Evolutionary conservation across 2,113 vertebrate species (phyloP).

Genomic region (Poecilia latipinna): DNA sequence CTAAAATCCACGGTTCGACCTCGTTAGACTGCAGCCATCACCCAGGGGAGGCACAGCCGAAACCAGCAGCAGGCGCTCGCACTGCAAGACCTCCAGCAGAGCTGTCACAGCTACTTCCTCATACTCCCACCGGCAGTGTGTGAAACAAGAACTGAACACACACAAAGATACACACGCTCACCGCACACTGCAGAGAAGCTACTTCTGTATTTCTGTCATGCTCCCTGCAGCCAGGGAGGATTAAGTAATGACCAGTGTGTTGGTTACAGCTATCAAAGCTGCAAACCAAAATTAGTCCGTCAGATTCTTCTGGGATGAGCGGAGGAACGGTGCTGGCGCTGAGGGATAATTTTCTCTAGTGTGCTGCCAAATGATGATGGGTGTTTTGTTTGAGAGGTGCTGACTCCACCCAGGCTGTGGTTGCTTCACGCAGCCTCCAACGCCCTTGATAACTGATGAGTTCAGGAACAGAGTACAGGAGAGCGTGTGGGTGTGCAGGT

Average conservation of each 20-base stretch:
- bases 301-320: constrained; percentile 8
- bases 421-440: constrained; percentile 44
- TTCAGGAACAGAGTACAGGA: constrained; percentile 20
- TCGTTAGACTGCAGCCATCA: constrained; percentile 60
- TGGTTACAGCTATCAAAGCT: background rate
- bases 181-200: background rate
- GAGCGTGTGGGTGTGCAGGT: background rate
- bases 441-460: constrained; percentile 49
- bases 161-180: constrained; percentile 28
- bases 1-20: constrained; percentile 46
- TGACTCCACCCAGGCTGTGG: constrained; percentile 73
- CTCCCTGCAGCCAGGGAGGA: background rate
- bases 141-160: constrained; percentile 71
- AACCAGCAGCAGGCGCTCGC: constrained; percentile 27
- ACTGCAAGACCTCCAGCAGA: constrained; percentile 49
- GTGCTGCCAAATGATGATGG: constrained; percentile 62
- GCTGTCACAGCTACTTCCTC: constrained; percentile 74
- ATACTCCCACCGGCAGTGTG: constrained; percentile 52
- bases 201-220: constrained; percentile 60
- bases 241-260: constrained; percentile 5
- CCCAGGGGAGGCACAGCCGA: constrained; percentile 2
- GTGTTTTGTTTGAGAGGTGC: constrained; percentile 38
- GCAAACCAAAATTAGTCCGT: constrained; percentile 25
- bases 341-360: constrained; percentile 44
- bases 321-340: constrained; percentile 6